Percentiles rank a stretch among this genome's conserved stretches.
phyloP scores from a whole-genome alignment of 2,888 invertebrate species.

The Isotomurus palustris region DNA sequence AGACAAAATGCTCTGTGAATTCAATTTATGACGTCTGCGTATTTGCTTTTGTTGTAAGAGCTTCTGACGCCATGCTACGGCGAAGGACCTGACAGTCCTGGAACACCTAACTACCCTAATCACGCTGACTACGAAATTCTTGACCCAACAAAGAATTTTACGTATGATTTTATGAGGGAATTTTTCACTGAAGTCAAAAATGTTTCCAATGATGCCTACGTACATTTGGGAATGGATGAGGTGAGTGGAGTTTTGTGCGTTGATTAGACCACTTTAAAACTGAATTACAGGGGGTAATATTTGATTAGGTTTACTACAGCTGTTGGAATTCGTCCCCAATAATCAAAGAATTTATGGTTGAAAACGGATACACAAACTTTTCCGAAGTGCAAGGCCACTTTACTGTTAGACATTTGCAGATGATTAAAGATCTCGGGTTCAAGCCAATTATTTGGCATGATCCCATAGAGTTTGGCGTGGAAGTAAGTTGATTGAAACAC shows the following conservation, averaged over 20 bases:
- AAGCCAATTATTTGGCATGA: constrained; percentile 78
- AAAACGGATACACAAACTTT: constrained; percentile 53
- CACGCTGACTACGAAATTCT: constrained; percentile 69
- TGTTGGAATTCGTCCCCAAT: constrained; percentile 52
- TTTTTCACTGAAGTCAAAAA: constrained; percentile 65
- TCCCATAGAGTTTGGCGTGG: constrained; percentile 71
- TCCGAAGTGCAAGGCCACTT: constrained; percentile 59
- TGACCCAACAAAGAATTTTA: constrained; percentile 64
- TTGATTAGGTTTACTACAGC: constrained; percentile 36
- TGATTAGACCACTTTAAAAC: neutral
- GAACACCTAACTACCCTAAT: constrained; percentile 47
- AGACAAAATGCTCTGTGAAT: neutral
- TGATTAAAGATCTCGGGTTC: constrained; percentile 53
- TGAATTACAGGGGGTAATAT: neutral
- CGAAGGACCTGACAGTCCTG: constrained; percentile 48
- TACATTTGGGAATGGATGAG: constrained; percentile 93
- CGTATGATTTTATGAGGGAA: constrained; percentile 63
- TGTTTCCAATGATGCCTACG: constrained; percentile 71
- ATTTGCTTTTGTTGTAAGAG: constrained; percentile 54
- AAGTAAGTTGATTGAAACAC: constrained; percentile 34
- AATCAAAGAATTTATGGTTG: constrained; percentile 60
- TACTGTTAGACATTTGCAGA: constrained; percentile 59
- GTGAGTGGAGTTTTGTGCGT: constrained; percentile 3
- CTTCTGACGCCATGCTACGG: constrained; percentile 70
- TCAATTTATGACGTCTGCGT: too few relatives aligned